These are phyloP conservation scores for Drosophila truncata DNA, from an alignment of 1,140 invertebrate genomes.

Conservation along the genomic window DNA sequence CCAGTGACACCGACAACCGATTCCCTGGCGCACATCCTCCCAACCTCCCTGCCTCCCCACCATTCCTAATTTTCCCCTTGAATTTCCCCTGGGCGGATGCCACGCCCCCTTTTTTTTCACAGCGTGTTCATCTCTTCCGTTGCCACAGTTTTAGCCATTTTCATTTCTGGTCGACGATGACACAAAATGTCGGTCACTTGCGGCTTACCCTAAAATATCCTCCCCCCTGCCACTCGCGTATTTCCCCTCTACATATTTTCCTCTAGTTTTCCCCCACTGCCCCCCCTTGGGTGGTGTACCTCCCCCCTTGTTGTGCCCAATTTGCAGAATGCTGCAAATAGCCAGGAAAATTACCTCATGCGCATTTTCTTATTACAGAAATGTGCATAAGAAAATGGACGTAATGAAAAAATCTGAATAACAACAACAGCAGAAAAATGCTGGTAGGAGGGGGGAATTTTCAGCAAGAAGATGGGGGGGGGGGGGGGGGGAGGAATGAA, in stretches of 20 bases:
- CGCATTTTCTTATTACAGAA: slow-evolving; percentile 81
- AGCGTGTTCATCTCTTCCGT: slow-evolving; percentile 72
- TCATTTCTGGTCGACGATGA: slow-evolving; percentile 75
- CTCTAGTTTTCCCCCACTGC: no score
- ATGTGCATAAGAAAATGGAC: slow-evolving; percentile 81
- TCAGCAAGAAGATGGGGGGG: neutral
- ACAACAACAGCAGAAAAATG: slow-evolving; percentile 13
- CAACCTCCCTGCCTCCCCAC: neutral
- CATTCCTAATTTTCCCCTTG: neutral
- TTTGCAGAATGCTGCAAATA: slow-evolving; percentile 79
- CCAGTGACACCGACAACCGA: slow-evolving; percentile 69
- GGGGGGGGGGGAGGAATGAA: neutral
- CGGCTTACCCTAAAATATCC: slow-evolving; percentile 59
- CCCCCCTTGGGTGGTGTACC: neutral
- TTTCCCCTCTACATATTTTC: neutral
- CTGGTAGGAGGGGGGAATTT: neutral
- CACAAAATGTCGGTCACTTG: slow-evolving; percentile 82
- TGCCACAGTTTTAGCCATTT: slow-evolving; percentile 77
- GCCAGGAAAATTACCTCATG: slow-evolving; percentile 82
- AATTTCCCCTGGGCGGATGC: slow-evolving; percentile 20
- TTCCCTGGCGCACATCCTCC: slow-evolving; percentile 15
- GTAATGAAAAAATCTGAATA: slow-evolving; percentile 73
- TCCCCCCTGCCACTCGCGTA: neutral
- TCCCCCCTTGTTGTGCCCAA: slow-evolving; percentile 37
- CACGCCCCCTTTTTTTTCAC: slow-evolving; percentile 9